Evolutionary conservation across 2,888 invertebrate genomes (phyloP).

Genomic region (Phasia obesa): DNA sequence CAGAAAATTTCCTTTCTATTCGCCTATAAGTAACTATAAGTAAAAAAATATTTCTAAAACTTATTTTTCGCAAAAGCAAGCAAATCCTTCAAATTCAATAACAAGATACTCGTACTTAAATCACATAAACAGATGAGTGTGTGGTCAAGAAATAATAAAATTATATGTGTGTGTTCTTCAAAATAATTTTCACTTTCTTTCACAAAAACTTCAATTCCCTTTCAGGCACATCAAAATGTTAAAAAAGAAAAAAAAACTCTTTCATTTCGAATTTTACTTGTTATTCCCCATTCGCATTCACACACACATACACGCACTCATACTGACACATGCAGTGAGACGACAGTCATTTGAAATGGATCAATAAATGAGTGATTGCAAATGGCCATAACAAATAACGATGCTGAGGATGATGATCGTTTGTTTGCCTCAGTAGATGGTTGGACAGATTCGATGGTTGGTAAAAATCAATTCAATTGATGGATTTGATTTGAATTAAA

Average conservation of each 20-base stretch:
- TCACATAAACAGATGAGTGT: background rate
- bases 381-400: constrained; percentile 42
- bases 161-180: constrained; percentile 25
- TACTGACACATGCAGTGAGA: background rate
- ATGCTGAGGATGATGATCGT: constrained; percentile 9
- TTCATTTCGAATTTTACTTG: constrained; percentile 45
- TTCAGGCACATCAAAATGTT: constrained; percentile 59
- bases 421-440: constrained; percentile 10
- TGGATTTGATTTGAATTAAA: constrained; percentile 66
- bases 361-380: constrained; percentile 59
- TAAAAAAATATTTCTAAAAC: too few species aligned
- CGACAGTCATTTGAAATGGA: constrained; percentile 62
- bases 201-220: constrained; percentile 56
- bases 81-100: background rate
- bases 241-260: constrained; percentile 43
- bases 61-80: too few species aligned
- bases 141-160: background rate
- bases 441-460: constrained; percentile 38
- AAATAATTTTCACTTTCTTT: constrained; percentile 61
- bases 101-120: background rate
- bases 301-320: background rate
- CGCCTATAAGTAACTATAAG: too few species aligned
- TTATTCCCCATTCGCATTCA: constrained; percentile 40
- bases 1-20: too few species aligned
- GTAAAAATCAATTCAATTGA: constrained; percentile 60